Evolutionary conservation across 1,140 invertebrate genomes (phyloP).

Genomic region (Eurosta solidaginis): DNA sequence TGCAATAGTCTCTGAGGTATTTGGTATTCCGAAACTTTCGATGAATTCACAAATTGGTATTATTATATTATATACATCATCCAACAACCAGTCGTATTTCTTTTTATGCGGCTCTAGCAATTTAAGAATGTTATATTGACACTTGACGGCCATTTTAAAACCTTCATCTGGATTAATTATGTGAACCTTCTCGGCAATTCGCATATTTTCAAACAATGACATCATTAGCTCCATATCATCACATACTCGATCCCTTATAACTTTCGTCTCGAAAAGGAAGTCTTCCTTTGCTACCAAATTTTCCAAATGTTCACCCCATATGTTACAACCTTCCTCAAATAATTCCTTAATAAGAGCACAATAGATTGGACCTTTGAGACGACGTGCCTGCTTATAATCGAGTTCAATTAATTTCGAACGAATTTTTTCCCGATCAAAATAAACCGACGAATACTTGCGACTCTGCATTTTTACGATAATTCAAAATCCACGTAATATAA

Average conservation of each 20-base stretch:
- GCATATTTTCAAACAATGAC: conserved; percentile 41
- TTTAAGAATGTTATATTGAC: conserved; percentile 42
- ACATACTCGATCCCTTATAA: conserved; percentile 41
- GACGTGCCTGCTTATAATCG: not conserved
- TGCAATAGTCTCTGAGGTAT: conserved; percentile 44
- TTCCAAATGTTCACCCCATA: not conserved
- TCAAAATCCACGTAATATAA: not conserved
- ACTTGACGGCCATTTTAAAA: conserved; percentile 33
- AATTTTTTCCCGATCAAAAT: conserved; percentile 44
- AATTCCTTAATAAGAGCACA: not conserved
- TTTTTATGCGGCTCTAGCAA: conserved; percentile 43
- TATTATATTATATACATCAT: conserved; percentile 43
- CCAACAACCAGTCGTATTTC: conserved; percentile 44
- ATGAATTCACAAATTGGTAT: conserved; percentile 45
- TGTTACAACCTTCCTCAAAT: conserved; percentile 14
- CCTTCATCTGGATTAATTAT: conserved; percentile 36
- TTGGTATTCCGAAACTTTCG: conserved; percentile 37
- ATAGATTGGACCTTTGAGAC: conserved; percentile 18
- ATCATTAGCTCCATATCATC: conserved; percentile 42
- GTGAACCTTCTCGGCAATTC: conserved; percentile 43
- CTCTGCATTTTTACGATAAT: not conserved
- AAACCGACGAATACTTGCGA: conserved; percentile 30
- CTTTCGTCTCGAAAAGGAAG: conserved; percentile 40
- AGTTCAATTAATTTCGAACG: conserved; percentile 3
- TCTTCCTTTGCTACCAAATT: conserved; percentile 36